Conservation (phyloP, 2,888 invertebrate genomes). For the Apocheima hispidaria region DNA sequence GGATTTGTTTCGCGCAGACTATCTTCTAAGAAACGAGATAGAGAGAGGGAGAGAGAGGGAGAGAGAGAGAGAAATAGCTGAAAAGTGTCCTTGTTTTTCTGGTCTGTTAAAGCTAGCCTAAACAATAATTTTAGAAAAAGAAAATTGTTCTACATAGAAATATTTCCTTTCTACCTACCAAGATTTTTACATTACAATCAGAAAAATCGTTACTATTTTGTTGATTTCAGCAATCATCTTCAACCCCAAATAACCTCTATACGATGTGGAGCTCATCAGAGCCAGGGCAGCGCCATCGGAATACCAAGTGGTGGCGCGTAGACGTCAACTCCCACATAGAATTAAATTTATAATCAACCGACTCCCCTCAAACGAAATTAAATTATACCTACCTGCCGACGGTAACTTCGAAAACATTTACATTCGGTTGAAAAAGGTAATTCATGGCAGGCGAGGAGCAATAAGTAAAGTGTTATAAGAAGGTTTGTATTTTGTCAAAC, state of each 20-base stretch:
- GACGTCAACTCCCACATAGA: slow-evolving; percentile 76
- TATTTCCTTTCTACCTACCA: background rate
- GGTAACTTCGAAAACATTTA: slow-evolving; percentile 79
- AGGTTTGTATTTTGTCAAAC: too few species aligned
- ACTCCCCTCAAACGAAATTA: slow-evolving; percentile 77
- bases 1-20: too few species aligned
- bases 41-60: too few species aligned
- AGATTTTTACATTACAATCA: background rate
- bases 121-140: too few species aligned
- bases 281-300: slow-evolving; percentile 71
- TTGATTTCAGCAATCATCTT: slow-evolving; percentile 37
- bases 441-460: slow-evolving; percentile 24
- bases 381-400: slow-evolving; percentile 80
- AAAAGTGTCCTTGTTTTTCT: too few species aligned
- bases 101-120: too few species aligned
- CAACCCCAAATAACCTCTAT: slow-evolving; percentile 53
- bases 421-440: slow-evolving; percentile 67
- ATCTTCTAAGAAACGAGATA: too few species aligned
- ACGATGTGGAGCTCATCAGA: slow-evolving; percentile 67
- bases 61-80: too few species aligned
- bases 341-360: slow-evolving; percentile 83
- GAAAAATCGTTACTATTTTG: slow-evolving; percentile 23
- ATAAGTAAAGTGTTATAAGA: too few species aligned
- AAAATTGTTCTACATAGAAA: too few species aligned
- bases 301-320: slow-evolving; percentile 70